Percentiles rank a stretch among this genome's conserved stretches.
phyloP scores from a whole-genome alignment of 2,113 vertebrate species.

The Pteronura brasiliensis region DNA sequence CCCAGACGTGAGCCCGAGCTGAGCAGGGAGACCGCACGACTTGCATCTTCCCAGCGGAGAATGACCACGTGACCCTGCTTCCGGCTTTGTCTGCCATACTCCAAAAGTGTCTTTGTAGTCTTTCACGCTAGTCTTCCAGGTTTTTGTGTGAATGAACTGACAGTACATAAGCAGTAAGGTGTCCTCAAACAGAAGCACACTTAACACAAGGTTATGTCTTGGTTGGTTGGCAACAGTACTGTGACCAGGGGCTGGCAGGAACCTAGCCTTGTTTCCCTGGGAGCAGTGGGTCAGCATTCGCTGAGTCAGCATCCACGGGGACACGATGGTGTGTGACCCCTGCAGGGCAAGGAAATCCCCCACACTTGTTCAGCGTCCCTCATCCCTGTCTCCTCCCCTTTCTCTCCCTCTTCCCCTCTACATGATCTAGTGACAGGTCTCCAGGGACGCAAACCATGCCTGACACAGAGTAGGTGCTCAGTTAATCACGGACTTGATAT shows the following conservation, averaged over 20 bases:
- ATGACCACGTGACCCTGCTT: fast-evolving
- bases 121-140: neutral
- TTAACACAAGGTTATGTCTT: neutral
- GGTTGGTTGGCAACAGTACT: neutral
- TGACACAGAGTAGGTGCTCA: neutral
- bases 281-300: fast-evolving
- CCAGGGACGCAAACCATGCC: neutral
- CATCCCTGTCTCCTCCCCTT: fast-evolving
- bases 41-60: fast-evolving
- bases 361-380: fast-evolving
- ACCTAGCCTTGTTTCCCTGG: fast-evolving
- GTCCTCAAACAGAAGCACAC: neutral
- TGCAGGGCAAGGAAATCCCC: fast-evolving
- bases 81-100: fast-evolving
- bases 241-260: neutral
- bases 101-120: no score
- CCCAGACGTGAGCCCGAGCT: fast-evolving
- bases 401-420: neutral
- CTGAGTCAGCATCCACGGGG: fast-evolving
- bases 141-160: neutral
- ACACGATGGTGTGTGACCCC: fast-evolving
- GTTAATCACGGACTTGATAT: neutral
- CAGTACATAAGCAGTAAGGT: no score
- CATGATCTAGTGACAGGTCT: neutral
- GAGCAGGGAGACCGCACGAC: neutral